Evolutionary conservation across 2,888 invertebrate species (phyloP).

Genomic region (Andricus quercusramuli): DNA sequence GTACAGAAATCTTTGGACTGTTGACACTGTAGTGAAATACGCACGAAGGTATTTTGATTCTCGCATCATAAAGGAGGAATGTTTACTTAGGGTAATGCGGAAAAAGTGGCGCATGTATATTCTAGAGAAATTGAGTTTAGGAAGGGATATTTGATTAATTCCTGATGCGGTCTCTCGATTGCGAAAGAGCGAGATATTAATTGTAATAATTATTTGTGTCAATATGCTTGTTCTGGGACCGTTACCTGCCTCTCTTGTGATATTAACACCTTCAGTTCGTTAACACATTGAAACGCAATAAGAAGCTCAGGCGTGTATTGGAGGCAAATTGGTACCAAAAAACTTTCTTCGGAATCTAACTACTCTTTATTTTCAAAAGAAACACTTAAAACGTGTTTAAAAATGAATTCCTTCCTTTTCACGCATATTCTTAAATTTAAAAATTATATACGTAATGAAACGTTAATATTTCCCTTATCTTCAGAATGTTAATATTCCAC

Average conservation of each 20-base stretch:
- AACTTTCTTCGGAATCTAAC: slow-evolving; percentile 18
- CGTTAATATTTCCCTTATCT: too few species aligned
- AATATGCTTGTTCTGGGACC: slow-evolving; percentile 26
- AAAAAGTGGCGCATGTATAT: slow-evolving; percentile 33
- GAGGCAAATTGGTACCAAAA: neutral
- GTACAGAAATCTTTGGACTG: neutral
- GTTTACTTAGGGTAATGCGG: slow-evolving; percentile 34
- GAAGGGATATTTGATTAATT: slow-evolving; percentile 24
- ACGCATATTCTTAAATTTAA: neutral
- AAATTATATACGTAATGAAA: neutral
- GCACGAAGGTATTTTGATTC: slow-evolving; percentile 11
- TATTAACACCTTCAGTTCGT: slow-evolving; percentile 29
- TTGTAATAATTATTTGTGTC: slow-evolving; percentile 36
- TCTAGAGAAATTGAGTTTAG: slow-evolving; percentile 25
- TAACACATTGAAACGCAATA: slow-evolving; percentile 36
- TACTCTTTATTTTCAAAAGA: neutral
- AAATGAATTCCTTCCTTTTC: neutral
- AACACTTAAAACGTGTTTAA: neutral
- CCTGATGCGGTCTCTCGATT: slow-evolving; percentile 10
- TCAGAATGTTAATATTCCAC: too few species aligned
- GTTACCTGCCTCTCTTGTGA: slow-evolving; percentile 33
- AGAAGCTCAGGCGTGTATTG: slow-evolving; percentile 1
- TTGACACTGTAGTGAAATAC: slow-evolving; percentile 32
- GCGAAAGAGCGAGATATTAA: slow-evolving; percentile 26
- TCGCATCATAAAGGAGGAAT: slow-evolving; percentile 19